Evolutionary conservation across 2,888 invertebrate genomes (phyloP), one percentile per base, ranked within the genome.

Genomic region (Watsonalla cultraria): DNA sequence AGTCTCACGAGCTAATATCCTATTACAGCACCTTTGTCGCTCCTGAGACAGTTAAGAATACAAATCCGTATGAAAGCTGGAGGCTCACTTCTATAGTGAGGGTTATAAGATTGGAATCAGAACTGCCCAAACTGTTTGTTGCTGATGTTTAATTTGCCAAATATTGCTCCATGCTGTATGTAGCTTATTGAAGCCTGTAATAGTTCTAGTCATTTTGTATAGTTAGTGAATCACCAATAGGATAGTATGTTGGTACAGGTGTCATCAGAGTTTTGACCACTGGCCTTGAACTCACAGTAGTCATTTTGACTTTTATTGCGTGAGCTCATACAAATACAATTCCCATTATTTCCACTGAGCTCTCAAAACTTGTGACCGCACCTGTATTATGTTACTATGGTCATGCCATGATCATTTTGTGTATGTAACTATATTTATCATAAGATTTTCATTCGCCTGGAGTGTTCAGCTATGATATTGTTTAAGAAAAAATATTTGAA

Each of bases 1-100:
- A 94, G 33, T 94, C 94, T 0, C 94, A 94, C 74, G 96, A 96
- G 78, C 79, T 96, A 51, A 94, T 96, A 51, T 95, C 94, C 47
- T 96, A 95, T 74, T 93, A 93, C 64, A 94, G 94, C 59, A 94
- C 93, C 7, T 95, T 93, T 78, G 80, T 89, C 4, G 80, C 86
- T 11, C 87, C 91, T 0, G 88, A 88, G 52, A 65, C 76, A 7
- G 82, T 82, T 51, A 87, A 89, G 68, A 84, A 77, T 61, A 62
- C 78, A 5, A 83, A 82, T 65, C 75, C 80, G 0, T 82, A 84
- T 64, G 85, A 85, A 48, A 80, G 86, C 53, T 95, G 94, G 93
- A 92, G 92, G 53, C 81, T 95, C 49, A 91, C 93, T 47, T 95
- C 95, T 0, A 92, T 92, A 68, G 93, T 95, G 45, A 92, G 94